Evolutionary conservation across 1,140 invertebrate species (phyloP).

Genomic region (Halesus radiatus): DNA sequence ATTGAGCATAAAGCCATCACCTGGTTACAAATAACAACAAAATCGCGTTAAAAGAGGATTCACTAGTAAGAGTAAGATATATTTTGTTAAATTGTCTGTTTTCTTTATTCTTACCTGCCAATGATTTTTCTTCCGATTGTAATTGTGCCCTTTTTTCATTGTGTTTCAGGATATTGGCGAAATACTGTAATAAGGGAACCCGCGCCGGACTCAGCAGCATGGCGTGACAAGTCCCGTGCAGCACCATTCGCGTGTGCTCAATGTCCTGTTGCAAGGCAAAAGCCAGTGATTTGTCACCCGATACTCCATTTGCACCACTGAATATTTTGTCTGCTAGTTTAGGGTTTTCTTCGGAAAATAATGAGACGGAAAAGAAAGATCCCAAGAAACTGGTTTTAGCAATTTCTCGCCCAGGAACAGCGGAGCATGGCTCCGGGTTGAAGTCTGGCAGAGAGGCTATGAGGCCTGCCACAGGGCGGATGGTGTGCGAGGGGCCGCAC

Average conservation of each 20-base stretch:
- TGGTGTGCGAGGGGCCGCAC: conserved; percentile 61
- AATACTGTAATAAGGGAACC: conserved; percentile 82
- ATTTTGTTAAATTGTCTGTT: not conserved
- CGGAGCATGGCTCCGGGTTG: conserved; percentile 79
- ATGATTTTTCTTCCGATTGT: conserved; percentile 86
- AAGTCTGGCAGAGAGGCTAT: conserved; percentile 84
- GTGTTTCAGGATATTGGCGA: conserved; percentile 80
- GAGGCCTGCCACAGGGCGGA: conserved; percentile 84
- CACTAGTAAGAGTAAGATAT: not conserved
- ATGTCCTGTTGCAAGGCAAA: conserved; percentile 79
- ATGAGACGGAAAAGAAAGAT: conserved; percentile 89
- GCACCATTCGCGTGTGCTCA: conserved; percentile 78
- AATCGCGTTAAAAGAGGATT: not conserved
- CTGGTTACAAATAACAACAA: conserved; percentile 57
- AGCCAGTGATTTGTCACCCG: conserved; percentile 73
- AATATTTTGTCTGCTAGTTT: conserved; percentile 77
- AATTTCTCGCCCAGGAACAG: conserved; percentile 84
- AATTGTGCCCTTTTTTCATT: conserved; percentile 93
- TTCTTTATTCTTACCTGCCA: conserved; percentile 73
- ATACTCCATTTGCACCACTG: conserved; percentile 55
- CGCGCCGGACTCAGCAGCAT: conserved; percentile 86
- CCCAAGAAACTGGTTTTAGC: conserved; percentile 87
- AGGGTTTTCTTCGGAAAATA: conserved; percentile 94
- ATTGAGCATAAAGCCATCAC: conserved; percentile 96
- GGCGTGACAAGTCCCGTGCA: conserved; percentile 88